Conservation (phyloP, 1,140 invertebrate species). For the Himalopsyche phryganea region DNA sequence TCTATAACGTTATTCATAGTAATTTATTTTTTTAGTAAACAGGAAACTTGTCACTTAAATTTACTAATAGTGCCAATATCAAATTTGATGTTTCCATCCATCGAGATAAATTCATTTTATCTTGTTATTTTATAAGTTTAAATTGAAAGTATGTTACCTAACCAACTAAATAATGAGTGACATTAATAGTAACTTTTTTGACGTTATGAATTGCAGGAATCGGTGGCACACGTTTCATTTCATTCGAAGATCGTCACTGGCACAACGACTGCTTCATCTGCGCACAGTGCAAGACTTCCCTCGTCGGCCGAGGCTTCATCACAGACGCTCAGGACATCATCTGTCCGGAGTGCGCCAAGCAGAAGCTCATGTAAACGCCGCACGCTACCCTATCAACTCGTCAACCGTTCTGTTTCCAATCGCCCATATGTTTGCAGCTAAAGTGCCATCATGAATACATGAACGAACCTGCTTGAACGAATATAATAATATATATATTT, state of each 20-base stretch:
- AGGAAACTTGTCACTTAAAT: too few relatives aligned
- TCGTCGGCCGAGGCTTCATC: conserved; percentile 98
- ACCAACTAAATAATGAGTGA: too few relatives aligned
- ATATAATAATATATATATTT: background rate
- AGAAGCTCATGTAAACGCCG: conserved; percentile 77
- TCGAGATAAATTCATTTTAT: too few relatives aligned
- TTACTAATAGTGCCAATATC: too few relatives aligned
- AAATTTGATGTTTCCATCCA: too few relatives aligned
- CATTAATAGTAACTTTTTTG: too few relatives aligned
- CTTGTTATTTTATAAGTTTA: too few relatives aligned
- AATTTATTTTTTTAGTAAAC: too few relatives aligned
- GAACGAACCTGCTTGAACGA: background rate
- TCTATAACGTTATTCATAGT: too few relatives aligned
- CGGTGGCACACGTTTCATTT: conserved; percentile 98
- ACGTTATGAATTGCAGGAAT: conserved; percentile 69
- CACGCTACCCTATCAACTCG: background rate
- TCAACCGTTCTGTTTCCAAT: conserved; percentile 6
- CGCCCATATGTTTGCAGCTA: background rate
- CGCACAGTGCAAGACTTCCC: conserved; percentile 87
- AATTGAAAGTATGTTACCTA: too few relatives aligned
- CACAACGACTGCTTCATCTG: conserved; percentile 99
- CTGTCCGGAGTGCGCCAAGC: conserved; percentile 98
- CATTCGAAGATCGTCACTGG: conserved; percentile 99
- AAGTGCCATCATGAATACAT: conserved; percentile 1
- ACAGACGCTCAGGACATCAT: conserved; percentile 93